A percentile compares a stretch with the other conserved stretches of the same genome.
Evolutionary conservation across 2,888 invertebrate species (phyloP).

Genomic region (Spialia ferax): DNA sequence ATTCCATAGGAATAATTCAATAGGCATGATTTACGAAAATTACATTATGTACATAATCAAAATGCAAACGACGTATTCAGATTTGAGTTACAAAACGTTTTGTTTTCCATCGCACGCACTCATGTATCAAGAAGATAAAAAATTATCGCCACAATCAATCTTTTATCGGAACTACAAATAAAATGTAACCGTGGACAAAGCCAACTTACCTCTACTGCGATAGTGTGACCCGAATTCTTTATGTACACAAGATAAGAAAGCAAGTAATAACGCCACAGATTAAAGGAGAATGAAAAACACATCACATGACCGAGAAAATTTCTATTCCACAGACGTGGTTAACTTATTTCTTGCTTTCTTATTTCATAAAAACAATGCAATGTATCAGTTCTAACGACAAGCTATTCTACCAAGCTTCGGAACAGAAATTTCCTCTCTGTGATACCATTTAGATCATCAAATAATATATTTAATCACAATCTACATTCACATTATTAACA

Average conservation of each 20-base stretch:
- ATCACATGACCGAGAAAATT: constrained; percentile 83
- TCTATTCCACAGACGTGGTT: constrained; percentile 75
- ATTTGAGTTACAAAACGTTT: constrained; percentile 11
- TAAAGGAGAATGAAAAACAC: constrained; percentile 64
- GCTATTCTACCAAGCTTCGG: constrained; percentile 75
- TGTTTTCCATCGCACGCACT: constrained; percentile 21
- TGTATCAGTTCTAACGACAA: constrained; percentile 52
- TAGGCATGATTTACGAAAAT: no score
- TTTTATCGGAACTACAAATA: constrained; percentile 67
- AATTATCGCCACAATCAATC: constrained; percentile 48
- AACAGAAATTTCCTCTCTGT: constrained; percentile 86
- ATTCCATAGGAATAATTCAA: no score
- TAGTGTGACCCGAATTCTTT: constrained; percentile 68
- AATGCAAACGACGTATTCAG: neutral
- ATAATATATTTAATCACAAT: constrained; percentile 47
- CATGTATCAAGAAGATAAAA: constrained; percentile 19
- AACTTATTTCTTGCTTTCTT: constrained; percentile 80
- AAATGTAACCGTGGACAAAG: constrained; percentile 49
- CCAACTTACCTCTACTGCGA: constrained; percentile 68
- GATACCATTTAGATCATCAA: constrained; percentile 49
- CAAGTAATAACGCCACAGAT: constrained; percentile 72
- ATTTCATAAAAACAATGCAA: constrained; percentile 52
- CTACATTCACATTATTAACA: constrained; percentile 47
- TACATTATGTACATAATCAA: neutral
- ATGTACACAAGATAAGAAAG: constrained; percentile 81